A percentile compares a stretch with the other conserved stretches of the same genome.
phyloP scores from a whole-genome alignment of 2,888 invertebrate genomes.

The Phengaris alcon region DNA sequence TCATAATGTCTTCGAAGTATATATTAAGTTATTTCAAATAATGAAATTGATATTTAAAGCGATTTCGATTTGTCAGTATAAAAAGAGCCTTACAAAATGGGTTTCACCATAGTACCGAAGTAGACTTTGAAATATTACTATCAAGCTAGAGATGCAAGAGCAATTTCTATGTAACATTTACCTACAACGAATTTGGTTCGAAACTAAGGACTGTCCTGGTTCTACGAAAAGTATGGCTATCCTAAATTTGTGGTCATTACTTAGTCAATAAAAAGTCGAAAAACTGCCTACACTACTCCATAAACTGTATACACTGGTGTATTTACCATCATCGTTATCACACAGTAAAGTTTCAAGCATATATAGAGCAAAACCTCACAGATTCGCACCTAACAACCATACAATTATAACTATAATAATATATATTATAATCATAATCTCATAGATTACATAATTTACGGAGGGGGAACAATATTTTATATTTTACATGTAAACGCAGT shows the following conservation, averaged over 20 bases:
- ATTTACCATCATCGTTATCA: not conserved
- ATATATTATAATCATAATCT: constrained; percentile 35
- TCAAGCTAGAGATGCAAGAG: not conserved
- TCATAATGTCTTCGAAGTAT: no score
- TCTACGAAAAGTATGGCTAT: not conserved
- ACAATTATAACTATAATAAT: constrained; percentile 32
- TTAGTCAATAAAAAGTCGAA: constrained; percentile 1
- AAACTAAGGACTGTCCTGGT: not conserved
- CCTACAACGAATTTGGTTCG: not conserved
- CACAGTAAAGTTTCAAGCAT: not conserved
- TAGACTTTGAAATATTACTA: not conserved
- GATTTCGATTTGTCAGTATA: no score
- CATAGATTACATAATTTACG: constrained; percentile 35
- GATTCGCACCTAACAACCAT: constrained; percentile 27
- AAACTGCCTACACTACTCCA: not conserved
- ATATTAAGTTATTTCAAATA: no score
- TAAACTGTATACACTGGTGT: not conserved
- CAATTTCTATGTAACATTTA: not conserved
- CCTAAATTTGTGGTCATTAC: not conserved
- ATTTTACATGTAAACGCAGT: not conserved
- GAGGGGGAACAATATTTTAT: not conserved
- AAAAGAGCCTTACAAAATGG: no score
- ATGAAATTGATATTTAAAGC: no score
- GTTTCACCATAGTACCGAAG: not conserved
- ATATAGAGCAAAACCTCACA: constrained; percentile 30